phyloP scores from a whole-genome alignment of 2,888 invertebrate species.

The Seira ritae region DNA sequence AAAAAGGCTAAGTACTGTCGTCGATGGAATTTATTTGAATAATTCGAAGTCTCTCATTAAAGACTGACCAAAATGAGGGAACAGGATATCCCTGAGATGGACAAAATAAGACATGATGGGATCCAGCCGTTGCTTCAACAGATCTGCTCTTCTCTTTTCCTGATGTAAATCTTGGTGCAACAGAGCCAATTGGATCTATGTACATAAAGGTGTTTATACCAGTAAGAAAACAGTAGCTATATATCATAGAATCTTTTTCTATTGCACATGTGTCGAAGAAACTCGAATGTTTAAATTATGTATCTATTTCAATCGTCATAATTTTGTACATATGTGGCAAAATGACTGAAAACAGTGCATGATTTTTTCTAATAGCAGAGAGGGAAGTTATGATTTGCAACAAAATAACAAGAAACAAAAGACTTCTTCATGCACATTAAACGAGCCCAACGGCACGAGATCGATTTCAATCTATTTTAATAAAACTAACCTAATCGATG shows the following conservation, averaged over 20 bases:
- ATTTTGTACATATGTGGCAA: too few species aligned
- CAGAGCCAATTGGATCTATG: slow-evolving; percentile 73
- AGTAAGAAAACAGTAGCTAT: too few species aligned
- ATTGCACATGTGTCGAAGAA: too few species aligned
- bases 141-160: slow-evolving; percentile 72
- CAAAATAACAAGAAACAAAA: not conserved
- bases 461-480: not conserved
- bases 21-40: not conserved
- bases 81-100: slow-evolving; percentile 80
- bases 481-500: slow-evolving; percentile 59
- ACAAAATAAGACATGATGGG: slow-evolving; percentile 76
- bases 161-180: slow-evolving; percentile 72
- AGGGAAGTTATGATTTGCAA: slow-evolving; percentile 60
- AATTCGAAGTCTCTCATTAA: not conserved
- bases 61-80: slow-evolving; percentile 79
- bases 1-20: not conserved
- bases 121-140: slow-evolving; percentile 69
- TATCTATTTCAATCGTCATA: too few species aligned
- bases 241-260: too few species aligned
- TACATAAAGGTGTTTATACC: not conserved
- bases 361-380: slow-evolving; percentile 33
- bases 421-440: not conserved
- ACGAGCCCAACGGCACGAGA: too few species aligned
- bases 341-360: not conserved
- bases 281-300: too few species aligned